Base-by-base conservation (phyloP, 2,888 invertebrate genomes). In the Andrena haemorrhoa region DNA sequence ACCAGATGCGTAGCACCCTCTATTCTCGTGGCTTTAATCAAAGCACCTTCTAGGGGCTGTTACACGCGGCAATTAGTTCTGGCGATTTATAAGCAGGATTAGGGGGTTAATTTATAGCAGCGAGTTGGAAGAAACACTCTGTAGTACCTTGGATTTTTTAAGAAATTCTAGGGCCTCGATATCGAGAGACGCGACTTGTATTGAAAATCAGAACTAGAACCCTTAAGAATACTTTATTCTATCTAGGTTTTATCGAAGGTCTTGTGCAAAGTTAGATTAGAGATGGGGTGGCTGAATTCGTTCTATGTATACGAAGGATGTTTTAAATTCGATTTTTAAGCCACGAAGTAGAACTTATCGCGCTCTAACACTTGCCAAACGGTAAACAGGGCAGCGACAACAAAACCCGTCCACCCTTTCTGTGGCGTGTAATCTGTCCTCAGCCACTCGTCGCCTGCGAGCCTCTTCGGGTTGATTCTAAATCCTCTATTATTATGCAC, bases 401-500 rank as follows among this genome's bases (percentile, higher is more conserved):
- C 82, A 87, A 90, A 92, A 90, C 92, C 89, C 91, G 91, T 92
- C 87, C 81, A 73, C 86, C 87, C 84, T 86, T 84, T 83, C 90
- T 92, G 93, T 81, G 93, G 94, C 89, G 89, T 93, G 93, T 93
- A 94, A 94, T 93, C 94, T 92, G 92, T 92, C 91, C 90, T 91
- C 89, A 89, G 85, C 91, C 90, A 91, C 90, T 89, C 91, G 88
- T 85, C 89, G 89, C 83, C 88, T 88, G 85, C 86, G 75, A 86
- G 86, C 72, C 89, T 89, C 89, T 89, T 88, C 82, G 68, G 84
- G 88, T 90, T 89, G 90, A 92, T 92, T 92, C 89, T 87, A 91
- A 94, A 93, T 93, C 93, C 93, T 89, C 89, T 83, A 93, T 93
- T 92, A 93, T 89, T 92, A 93, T 93, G 93, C 92, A 93, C 92